phyloP scores from a whole-genome alignment of 2,113 vertebrate genomes.

The Ovis aries region DNA sequence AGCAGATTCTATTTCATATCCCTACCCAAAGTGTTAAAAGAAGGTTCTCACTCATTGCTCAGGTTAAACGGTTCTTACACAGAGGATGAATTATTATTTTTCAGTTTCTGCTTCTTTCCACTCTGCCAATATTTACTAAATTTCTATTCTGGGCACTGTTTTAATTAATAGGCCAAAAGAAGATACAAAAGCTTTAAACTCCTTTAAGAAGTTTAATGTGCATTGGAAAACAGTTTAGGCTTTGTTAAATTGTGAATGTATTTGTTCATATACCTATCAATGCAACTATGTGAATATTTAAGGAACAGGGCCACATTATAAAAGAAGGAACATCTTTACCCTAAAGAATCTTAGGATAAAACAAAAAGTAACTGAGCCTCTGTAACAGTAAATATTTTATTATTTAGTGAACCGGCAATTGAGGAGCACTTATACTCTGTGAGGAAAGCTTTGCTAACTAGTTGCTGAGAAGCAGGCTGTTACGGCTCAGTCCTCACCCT shows the following conservation, averaged over 20 bases:
- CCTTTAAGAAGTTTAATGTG: background rate
- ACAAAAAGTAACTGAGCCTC: background rate
- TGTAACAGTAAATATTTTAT: background rate
- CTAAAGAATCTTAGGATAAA: background rate
- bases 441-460: background rate
- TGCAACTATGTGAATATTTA: background rate
- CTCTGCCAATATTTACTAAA: background rate
- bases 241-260: background rate
- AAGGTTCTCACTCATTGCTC: background rate
- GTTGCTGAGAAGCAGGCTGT: fast-evolving
- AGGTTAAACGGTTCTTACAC: background rate
- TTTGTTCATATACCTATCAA: background rate
- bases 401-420: background rate
- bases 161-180: background rate
- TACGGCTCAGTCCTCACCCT: background rate
- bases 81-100: background rate
- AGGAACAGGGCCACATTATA: background rate
- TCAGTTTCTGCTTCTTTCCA: background rate
- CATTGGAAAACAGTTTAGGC: background rate
- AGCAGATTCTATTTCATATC: background rate
- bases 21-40: background rate
- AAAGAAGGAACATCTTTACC: background rate
- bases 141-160: too few relatives aligned
- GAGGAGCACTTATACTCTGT: background rate
- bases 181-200: background rate